A percentile compares a stretch with the other conserved stretches of the same genome.
Conservation (phyloP, 2,797 vertebrate species). For the Hafferia zeledoni region DNA sequence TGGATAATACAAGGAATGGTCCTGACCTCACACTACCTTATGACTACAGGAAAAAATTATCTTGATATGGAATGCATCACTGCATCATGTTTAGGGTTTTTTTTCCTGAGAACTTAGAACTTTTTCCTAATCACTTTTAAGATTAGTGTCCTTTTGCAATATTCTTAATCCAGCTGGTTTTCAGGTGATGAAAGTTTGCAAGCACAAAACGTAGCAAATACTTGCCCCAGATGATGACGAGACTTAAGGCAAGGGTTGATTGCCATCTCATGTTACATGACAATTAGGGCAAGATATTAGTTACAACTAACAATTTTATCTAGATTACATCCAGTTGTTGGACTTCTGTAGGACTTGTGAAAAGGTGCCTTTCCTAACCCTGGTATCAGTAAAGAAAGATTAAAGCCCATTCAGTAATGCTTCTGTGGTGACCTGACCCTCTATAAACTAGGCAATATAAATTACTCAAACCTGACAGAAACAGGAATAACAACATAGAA, state of each 20-base stretch:
- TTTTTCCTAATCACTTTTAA: background rate
- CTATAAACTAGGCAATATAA: background rate
- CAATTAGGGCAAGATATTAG: background rate
- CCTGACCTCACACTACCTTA: constrained; percentile 11
- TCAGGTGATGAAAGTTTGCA: background rate
- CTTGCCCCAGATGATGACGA: background rate
- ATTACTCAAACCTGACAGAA: constrained; percentile 26
- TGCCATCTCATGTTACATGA: background rate
- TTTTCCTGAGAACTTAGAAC: background rate
- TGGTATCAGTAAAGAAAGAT: background rate
- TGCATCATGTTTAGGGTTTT: background rate
- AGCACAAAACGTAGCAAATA: background rate
- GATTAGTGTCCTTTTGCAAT: background rate
- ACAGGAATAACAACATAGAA: background rate
- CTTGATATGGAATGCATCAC: background rate
- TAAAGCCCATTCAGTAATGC: background rate
- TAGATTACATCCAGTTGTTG: background rate
- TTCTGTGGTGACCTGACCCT: background rate
- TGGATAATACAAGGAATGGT: constrained; percentile 39
- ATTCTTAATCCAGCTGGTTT: background rate
- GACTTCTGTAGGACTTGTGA: background rate
- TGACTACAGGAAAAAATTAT: background rate
- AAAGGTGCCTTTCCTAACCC: background rate
- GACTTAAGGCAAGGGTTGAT: background rate
- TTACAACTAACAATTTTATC: background rate